Evolutionary conservation across 2,797 vertebrate genomes (phyloP), one percentile per base, ranked within the genome.

Genomic region (Cottoperca gobio): DNA sequence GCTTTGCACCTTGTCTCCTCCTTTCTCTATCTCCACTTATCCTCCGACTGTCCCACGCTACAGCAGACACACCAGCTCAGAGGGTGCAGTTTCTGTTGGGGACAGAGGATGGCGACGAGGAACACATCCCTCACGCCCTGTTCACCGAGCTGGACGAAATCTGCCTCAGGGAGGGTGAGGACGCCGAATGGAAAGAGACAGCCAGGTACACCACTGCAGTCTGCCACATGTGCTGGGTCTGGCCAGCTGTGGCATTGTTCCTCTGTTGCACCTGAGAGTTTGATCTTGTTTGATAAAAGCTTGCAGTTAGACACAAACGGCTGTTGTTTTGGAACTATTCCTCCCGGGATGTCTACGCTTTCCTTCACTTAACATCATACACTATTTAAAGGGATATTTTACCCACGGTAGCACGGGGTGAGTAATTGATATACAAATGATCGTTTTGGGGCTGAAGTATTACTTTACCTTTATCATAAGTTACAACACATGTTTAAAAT

Each of bases 131-230:
- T 74, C 98, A 99, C 39, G 97, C 98, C 90, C 95, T 99, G 33
- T 99, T 99, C 89, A 99, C 98, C 0, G 98, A 99, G 84, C 95
- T 99, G 86, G 98, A 99, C 79, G 98, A 99, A 88, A 97, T 99
- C 92, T 99, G 97, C 89, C 95, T 97, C 93, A 96, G 95, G 78
- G 97, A 99, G 90, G 97, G 97, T 53, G 97, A 99, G 78, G 98
- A 99, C 46, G 97, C 97, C 0, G 98, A 99, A 60, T 99, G 98
- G 98, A 96, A 96, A 89, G 98, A 99, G 91, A 99, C 97, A 23
- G 98, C 98, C 82, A 97, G 98, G 98, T 99, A 90, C 88, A 6
- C 19, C 5, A 13, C 55, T 75, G 62, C 53, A 21, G 39, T 70
- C 0, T 2, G 53, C 39, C 28, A 21, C 62, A 39, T 50, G 26